Evolutionary conservation across 1,140 invertebrate genomes (phyloP).

Genomic region (Periplaneta americana): DNA sequence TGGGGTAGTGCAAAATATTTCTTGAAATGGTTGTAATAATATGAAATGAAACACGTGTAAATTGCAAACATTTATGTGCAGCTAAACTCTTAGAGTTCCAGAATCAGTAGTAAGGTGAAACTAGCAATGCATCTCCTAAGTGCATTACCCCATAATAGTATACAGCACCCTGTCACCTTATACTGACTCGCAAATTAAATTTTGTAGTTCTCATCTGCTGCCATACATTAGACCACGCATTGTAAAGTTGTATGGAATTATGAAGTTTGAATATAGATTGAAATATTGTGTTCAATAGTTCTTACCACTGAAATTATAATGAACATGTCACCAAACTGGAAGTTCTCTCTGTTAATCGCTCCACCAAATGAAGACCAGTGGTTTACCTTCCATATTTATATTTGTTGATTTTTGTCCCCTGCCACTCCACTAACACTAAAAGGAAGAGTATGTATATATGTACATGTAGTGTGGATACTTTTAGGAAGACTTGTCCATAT

Average conservation of each 20-base stretch:
- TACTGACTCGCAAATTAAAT: not conserved
- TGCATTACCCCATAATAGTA: not conserved
- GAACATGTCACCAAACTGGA: not conserved
- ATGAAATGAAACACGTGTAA: not conserved
- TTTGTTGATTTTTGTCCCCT: not conserved
- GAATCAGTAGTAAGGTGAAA: not conserved
- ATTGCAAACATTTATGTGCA: not conserved
- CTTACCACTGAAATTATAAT: not conserved
- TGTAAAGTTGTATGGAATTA: not conserved
- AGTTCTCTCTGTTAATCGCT: not conserved
- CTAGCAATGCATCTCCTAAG: no score
- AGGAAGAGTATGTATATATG: conserved; percentile 13
- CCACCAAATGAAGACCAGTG: not conserved
- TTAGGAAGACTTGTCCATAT: conserved; percentile 16
- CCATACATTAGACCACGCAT: not conserved
- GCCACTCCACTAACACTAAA: not conserved
- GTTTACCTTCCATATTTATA: not conserved
- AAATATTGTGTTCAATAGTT: not conserved
- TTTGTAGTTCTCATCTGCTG: not conserved
- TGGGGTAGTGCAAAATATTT: not conserved
- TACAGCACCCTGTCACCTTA: not conserved
- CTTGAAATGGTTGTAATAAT: not conserved
- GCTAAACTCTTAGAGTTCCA: not conserved
- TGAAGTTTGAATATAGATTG: not conserved
- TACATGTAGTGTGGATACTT: conserved; percentile 14